Evolutionary conservation across 1,140 invertebrate genomes (phyloP), one percentile per base, ranked within the genome.

Genomic region (Ostrea denselamellosa): DNA sequence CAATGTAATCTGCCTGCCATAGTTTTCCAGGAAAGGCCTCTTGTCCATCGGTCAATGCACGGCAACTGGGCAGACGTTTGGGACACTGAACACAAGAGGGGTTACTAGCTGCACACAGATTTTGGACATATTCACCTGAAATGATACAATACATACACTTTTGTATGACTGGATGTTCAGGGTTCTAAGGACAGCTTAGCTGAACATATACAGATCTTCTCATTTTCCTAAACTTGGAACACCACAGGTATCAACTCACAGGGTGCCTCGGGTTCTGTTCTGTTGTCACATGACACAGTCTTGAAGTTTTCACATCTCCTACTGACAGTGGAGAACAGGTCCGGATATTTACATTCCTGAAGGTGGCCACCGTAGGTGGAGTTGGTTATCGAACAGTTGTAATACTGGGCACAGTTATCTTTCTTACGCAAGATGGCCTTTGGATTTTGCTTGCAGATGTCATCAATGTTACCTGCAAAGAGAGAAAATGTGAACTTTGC

Each of bases 341-440:
- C 90, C 54, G 92, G 92, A 56, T 93, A 93, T 10, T 90, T 88
- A 81, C 92, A 93, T 83, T 93, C 92, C 88, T 91, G 90, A 19
- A 91, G 86, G 71, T 90, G 88, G 52, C 88, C 88, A 52, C 88
- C 83, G 44, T 85, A 51, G 10, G 68, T 62, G n/a, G 90, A 89
- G 2, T 89, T 89, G 2, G 86, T 87, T 22, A 90, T 62, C 25
- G 91, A 90, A 81, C 92, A 93, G 89, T 93, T 91, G 86, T 89
- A 92, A 83, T 92, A 93, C 86, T 91, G 91, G 44, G 92, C 92
- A 85, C 92, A 93, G 87, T 92, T 93, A 83, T 91, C 90, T 65
- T 84, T 83, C 68, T 89, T 85, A 9, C 87, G 34, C 10, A 87
- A 3, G 12, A 89, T 85, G 54, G 89, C 86, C 8, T 52, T 88